These are phyloP conservation scores for Anthrax anthrax DNA, from an alignment of 2,888 invertebrate genomes.

Conservation along the genomic window DNA sequence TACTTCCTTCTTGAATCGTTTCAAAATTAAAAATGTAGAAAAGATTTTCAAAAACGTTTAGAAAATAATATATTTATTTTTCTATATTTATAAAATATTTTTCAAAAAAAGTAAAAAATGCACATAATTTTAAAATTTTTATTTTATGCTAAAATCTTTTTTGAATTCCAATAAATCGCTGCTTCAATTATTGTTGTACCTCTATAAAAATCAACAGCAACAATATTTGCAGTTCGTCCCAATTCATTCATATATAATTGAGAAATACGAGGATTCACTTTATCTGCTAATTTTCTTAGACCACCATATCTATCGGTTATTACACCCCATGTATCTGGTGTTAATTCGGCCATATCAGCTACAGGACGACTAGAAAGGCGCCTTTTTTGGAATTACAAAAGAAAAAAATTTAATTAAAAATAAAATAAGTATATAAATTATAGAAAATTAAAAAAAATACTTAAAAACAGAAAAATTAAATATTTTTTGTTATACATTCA, in stretches of 20 bases:
- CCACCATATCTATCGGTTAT: conserved; percentile 42
- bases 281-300: conserved; percentile 46
- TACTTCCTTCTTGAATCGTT: no score
- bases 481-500: no score
- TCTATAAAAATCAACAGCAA: conserved; percentile 47
- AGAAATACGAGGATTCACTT: conserved; percentile 45
- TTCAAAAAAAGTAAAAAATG: no score
- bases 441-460: conserved; percentile 32
- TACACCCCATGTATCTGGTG: conserved; percentile 45
- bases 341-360: conserved; percentile 55
- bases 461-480: no score
- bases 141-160: conserved; percentile 15
- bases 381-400: conserved; percentile 14
- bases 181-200: conserved; percentile 43
- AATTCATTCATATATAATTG: conserved; percentile 38
- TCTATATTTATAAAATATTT: no score
- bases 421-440: neutral
- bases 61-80: no score
- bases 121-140: neutral
- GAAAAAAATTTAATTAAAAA: conserved; percentile 1
- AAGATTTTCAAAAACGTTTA: no score
- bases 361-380: conserved; percentile 31
- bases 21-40: no score
- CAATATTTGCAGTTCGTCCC: conserved; percentile 41
- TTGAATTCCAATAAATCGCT: conserved; percentile 28